Conservation (phyloP, 2,113 vertebrate genomes). For the Rhadina sibilatrix region DNA sequence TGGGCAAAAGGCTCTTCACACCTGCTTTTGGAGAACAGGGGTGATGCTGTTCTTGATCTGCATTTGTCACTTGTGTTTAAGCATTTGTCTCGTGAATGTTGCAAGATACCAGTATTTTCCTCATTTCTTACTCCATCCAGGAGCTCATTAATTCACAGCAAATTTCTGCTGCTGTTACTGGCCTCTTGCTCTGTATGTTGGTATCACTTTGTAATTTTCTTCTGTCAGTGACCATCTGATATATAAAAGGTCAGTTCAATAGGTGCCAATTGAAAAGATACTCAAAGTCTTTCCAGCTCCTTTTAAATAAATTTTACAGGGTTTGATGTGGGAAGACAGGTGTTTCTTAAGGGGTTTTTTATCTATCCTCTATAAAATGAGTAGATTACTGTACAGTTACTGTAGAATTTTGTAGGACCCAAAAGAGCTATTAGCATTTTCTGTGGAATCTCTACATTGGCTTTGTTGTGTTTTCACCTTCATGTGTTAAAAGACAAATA, state of each 20-base stretch:
- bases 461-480: background rate
- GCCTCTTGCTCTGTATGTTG: background rate
- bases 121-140: background rate
- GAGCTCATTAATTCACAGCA: background rate
- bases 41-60: background rate
- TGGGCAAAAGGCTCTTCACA: background rate
- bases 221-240: background rate
- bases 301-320: background rate
- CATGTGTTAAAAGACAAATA: background rate
- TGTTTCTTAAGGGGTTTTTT: background rate
- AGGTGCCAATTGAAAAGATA: background rate
- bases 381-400: background rate
- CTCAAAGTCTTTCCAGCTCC: background rate
- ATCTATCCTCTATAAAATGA: background rate
- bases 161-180: background rate
- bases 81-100: background rate
- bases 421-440: background rate
- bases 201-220: background rate
- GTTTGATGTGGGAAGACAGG: background rate
- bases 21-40: background rate
- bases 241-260: background rate
- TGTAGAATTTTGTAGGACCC: background rate
- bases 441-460: background rate
- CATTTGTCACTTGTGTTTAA: background rate
- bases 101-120: background rate